Conservation (phyloP, 2,888 invertebrate species). For the Allophyes oxyacanthae region DNA sequence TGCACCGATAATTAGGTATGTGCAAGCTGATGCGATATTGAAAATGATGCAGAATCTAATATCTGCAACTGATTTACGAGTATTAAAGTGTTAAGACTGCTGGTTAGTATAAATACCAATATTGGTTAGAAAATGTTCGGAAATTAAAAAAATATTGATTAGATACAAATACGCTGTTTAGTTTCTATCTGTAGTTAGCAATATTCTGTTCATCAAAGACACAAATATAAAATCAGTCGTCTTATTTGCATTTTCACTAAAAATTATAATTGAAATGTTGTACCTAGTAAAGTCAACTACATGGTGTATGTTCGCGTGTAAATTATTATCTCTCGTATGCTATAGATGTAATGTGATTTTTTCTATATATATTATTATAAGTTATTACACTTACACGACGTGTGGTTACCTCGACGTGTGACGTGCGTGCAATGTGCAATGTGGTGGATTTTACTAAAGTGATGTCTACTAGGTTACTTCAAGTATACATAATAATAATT, state of each 20-base stretch:
- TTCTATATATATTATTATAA: constrained; percentile 15
- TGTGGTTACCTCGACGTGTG: constrained; percentile 1
- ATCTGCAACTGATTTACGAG: constrained; percentile 13
- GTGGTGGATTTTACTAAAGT: constrained; percentile 34
- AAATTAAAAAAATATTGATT: constrained; percentile 36
- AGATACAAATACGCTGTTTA: constrained; percentile 10
- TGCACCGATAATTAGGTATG: no score
- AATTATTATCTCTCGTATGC: constrained; percentile 17
- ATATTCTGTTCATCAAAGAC: constrained; percentile 8
- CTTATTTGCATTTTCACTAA: constrained; percentile 6
- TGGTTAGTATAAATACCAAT: no score
- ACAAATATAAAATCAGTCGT: constrained; percentile 1
- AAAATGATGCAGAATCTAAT: no score
- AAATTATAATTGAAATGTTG: constrained; percentile 5
- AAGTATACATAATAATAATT: neutral
- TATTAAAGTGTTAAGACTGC: constrained; percentile 38
- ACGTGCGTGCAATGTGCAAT: constrained; percentile 22
- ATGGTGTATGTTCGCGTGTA: constrained; percentile 13
- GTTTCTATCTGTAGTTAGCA: neutral
- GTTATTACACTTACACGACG: constrained; percentile 6
- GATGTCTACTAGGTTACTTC: constrained; percentile 9
- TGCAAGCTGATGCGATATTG: no score
- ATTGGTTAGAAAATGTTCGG: constrained; percentile 16
- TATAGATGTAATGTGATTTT: constrained; percentile 32
- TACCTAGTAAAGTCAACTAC: constrained; percentile 23